These are phyloP conservation scores for Zenarchopterus dispar DNA, from an alignment of 2,797 vertebrate species.

Conservation along the genomic window DNA sequence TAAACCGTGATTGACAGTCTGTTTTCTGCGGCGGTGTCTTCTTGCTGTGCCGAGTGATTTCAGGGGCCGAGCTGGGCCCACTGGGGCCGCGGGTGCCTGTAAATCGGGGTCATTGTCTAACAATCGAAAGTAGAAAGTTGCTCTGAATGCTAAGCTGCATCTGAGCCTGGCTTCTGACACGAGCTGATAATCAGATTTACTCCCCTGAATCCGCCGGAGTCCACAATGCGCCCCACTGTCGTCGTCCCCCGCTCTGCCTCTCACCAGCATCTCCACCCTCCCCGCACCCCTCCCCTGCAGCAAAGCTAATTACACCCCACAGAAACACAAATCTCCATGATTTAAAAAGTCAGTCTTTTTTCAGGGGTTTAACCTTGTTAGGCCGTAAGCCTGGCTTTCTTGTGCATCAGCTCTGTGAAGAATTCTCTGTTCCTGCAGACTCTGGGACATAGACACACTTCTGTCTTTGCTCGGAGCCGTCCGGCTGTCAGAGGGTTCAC, in stretches of 20 bases:
- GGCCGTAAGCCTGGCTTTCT: constrained; percentile 95
- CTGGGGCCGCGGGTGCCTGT: constrained; percentile 78
- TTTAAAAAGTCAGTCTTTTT: constrained; percentile 96
- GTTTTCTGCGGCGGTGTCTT: not conserved
- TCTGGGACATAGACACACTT: constrained; percentile 83
- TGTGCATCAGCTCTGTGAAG: constrained; percentile 82
- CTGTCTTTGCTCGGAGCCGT: constrained; percentile 75
- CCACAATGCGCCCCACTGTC: constrained; percentile 98
- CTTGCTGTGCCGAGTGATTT: constrained; percentile 31
- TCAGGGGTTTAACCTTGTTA: constrained; percentile 99
- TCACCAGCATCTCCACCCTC: constrained; percentile 54
- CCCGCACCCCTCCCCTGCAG: constrained; percentile 81
- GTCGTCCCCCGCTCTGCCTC: constrained; percentile 55
- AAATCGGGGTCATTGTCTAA: constrained; percentile 92
- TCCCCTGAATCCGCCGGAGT: constrained; percentile 91
- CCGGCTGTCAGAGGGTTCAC: constrained; percentile 79
- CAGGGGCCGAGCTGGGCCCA: constrained; percentile 26
- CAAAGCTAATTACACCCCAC: constrained; percentile 98
- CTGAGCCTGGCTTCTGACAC: constrained; percentile 98
- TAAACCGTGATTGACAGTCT: too few relatives aligned
- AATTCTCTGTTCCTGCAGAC: constrained; percentile 84
- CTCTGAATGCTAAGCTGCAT: constrained; percentile 96
- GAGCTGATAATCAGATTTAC: constrained; percentile 99
- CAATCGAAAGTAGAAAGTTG: constrained; percentile 91
- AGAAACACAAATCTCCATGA: constrained; percentile 99